Conservation (phyloP, 1,140 invertebrate genomes). For the Drosophila guanche region DNA sequence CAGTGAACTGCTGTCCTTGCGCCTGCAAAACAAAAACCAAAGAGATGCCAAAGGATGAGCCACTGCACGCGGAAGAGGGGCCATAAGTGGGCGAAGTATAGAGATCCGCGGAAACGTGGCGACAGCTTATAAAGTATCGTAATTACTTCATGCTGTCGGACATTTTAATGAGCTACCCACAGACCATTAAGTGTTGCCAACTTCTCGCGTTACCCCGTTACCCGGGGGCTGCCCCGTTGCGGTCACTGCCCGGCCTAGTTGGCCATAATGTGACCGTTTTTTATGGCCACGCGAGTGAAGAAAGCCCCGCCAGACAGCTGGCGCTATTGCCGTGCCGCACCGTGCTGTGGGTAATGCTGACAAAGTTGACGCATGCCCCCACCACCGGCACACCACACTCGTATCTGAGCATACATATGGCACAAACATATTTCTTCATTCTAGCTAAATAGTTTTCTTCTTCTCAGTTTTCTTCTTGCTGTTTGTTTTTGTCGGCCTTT, state of each 20-base stretch:
- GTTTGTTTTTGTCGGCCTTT: conserved; percentile 22
- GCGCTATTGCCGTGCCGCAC: conserved; percentile 61
- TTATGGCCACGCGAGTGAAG: conserved; percentile 57
- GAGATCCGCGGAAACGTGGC: conserved; percentile 39
- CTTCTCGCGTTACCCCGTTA: conserved; percentile 2
- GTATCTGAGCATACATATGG: conserved; percentile 2
- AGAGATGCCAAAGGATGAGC: conserved; percentile 18
- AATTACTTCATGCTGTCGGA: conserved; percentile 74
- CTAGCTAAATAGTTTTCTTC: conserved; percentile 28
- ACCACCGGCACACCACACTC: conserved; percentile 6
- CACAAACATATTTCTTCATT: conserved; percentile 50
- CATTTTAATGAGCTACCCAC: conserved; percentile 69
- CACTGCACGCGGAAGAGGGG: neutral
- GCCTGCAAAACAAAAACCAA: conserved; percentile 80
- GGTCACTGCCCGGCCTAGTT: conserved; percentile 78
- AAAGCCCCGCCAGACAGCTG: conserved; percentile 67
- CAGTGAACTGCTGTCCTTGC: conserved; percentile 85
- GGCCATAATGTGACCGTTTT: conserved; percentile 71
- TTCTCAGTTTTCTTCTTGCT: neutral
- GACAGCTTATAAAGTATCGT: conserved; percentile 66
- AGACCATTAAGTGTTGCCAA: conserved; percentile 58
- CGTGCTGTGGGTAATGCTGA: conserved; percentile 53
- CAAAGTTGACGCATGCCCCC: conserved; percentile 51
- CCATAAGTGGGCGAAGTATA: neutral
- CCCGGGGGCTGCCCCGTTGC: conserved; percentile 14